Evolutionary conservation across 2,797 vertebrate genomes (phyloP).

Genomic region (Psittacula echo): DNA sequence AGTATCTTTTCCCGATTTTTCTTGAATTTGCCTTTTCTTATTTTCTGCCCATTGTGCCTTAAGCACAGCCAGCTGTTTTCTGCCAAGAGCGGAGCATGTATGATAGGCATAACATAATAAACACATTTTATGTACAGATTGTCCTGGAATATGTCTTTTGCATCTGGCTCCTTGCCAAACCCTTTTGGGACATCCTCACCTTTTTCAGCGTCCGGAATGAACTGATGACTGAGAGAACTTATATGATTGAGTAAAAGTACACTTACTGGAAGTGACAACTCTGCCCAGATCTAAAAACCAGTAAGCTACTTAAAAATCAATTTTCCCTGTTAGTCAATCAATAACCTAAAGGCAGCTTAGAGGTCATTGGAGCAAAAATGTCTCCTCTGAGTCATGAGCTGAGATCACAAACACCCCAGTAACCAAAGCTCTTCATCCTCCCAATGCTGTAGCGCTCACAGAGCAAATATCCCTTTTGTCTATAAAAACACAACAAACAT

Average conservation of each 20-base stretch:
- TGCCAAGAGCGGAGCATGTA: neutral
- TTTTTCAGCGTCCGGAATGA: conserved; percentile 23
- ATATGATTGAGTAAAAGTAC: conserved; percentile 20
- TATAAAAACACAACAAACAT: neutral
- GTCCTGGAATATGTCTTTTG: neutral
- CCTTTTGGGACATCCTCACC: conserved; percentile 3
- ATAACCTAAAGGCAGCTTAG: conserved; percentile 52
- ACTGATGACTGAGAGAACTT: conserved; percentile 12
- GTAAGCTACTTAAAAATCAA: conserved; percentile 61
- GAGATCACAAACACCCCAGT: neutral
- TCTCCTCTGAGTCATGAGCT: neutral
- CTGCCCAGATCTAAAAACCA: conserved; percentile 6
- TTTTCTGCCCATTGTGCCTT: neutral
- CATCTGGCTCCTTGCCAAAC: conserved; percentile 15
- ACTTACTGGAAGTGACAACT: conserved; percentile 53
- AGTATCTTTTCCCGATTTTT: neutral
- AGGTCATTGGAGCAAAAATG: conserved; percentile 32
- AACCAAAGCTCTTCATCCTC: neutral
- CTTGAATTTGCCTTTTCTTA: neutral
- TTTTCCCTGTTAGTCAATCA: conserved; percentile 62
- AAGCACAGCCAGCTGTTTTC: neutral
- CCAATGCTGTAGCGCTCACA: neutral
- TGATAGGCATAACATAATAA: neutral
- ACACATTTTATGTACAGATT: neutral
- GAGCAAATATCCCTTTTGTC: neutral